phyloP scores from a whole-genome alignment of 2,113 vertebrate species.

The Stictonetta naevosa region DNA sequence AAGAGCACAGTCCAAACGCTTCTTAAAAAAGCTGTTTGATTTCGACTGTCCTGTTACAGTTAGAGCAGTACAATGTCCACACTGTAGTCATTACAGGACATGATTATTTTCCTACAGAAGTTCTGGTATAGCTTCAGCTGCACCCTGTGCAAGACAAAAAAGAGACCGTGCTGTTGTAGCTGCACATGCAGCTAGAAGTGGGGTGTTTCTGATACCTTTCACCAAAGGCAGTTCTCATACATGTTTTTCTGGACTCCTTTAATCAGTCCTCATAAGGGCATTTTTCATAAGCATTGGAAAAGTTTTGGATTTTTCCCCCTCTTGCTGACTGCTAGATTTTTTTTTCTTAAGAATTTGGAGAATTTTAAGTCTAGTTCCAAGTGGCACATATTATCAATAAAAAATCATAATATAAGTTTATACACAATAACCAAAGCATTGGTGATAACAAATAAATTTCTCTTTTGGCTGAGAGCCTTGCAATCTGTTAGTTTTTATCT shows the following conservation, averaged over 20 bases:
- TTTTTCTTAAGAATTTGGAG: neutral
- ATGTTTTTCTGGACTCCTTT: neutral
- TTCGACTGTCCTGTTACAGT: neutral
- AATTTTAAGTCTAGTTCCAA: neutral
- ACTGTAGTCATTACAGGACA: neutral
- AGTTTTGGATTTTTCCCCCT: neutral
- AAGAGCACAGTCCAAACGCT: too few species aligned
- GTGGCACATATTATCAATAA: neutral
- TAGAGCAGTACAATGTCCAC: neutral
- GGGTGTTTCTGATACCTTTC: fast-evolving
- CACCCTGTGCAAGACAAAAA: neutral
- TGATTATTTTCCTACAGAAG: neutral
- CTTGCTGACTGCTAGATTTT: neutral
- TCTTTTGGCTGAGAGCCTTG: neutral
- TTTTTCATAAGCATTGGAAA: neutral
- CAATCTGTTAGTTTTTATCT: neutral
- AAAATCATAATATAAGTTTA: neutral
- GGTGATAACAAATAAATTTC: neutral
- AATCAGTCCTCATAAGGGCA: neutral
- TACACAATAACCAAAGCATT: neutral
- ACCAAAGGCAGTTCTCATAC: neutral
- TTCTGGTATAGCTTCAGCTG: neutral
- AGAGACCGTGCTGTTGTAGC: neutral
- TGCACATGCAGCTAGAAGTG: neutral
- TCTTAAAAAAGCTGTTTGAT: too few species aligned